phyloP scores from a whole-genome alignment of 2,888 invertebrate species.

The Gymnosoma rotundatum region DNA sequence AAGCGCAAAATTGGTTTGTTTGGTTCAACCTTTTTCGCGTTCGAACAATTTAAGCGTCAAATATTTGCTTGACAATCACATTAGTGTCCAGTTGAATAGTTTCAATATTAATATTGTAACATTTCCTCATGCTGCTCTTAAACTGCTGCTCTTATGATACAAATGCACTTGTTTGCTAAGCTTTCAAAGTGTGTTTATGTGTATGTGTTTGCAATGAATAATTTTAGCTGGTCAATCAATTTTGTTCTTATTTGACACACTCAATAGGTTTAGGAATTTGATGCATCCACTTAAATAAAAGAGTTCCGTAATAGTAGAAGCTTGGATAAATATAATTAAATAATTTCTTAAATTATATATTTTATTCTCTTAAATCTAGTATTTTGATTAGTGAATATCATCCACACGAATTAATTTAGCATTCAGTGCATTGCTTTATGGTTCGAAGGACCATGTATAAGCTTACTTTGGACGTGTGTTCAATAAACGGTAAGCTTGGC shows the following conservation, averaged over 20 bases:
- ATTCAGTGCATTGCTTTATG: too few relatives aligned
- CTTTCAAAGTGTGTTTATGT: not conserved
- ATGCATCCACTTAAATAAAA: too few relatives aligned
- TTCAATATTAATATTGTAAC: constrained; percentile 61
- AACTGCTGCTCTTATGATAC: constrained; percentile 12
- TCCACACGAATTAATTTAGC: too few relatives aligned
- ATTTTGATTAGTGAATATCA: too few relatives aligned
- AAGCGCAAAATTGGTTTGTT: constrained; percentile 57
- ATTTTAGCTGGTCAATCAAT: constrained; percentile 39
- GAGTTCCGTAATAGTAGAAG: too few relatives aligned
- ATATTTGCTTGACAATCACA: constrained; percentile 77
- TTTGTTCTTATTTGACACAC: not conserved
- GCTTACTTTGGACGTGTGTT: too few relatives aligned
- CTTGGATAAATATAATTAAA: too few relatives aligned
- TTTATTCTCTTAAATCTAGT: too few relatives aligned
- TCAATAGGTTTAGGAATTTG: too few relatives aligned
- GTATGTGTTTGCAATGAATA: not conserved
- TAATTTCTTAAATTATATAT: too few relatives aligned
- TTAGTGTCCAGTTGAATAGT: constrained; percentile 72
- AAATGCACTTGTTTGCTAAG: not conserved
- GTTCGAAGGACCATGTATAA: too few relatives aligned
- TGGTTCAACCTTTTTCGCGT: constrained; percentile 75
- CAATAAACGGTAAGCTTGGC: too few relatives aligned
- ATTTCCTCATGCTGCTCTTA: constrained; percentile 3
- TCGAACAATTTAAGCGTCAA: constrained; percentile 77